Conservation (phyloP, 1,140 invertebrate genomes). For the Medauroidea extradentata region DNA sequence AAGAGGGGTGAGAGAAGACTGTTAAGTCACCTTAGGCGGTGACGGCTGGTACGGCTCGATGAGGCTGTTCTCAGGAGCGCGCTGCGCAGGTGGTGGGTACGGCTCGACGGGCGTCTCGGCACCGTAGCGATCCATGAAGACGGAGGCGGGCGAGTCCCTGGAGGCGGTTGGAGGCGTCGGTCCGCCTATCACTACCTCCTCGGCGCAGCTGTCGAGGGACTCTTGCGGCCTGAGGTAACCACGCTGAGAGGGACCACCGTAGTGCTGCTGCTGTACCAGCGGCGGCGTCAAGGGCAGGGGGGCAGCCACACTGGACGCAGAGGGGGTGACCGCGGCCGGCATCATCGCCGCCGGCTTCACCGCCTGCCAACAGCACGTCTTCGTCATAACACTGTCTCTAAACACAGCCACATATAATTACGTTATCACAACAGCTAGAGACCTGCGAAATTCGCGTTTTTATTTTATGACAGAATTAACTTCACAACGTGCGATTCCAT, state of each 20-base stretch:
- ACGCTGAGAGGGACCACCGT: background rate
- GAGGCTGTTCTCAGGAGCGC: constrained; percentile 20
- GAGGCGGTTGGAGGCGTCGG: constrained; percentile 7
- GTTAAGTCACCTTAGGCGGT: constrained; percentile 2
- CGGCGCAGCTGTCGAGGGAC: constrained; percentile 45
- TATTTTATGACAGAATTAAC: no score
- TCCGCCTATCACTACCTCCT: constrained; percentile 31
- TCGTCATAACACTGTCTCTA: no score
- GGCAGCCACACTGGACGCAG: background rate
- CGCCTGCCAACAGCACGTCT: no score
- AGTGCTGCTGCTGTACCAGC: background rate
- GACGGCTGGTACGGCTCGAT: constrained; percentile 19
- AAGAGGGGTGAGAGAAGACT: no score
- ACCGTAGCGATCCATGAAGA: constrained; percentile 21
- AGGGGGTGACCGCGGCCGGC: background rate
- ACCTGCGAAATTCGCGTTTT: no score
- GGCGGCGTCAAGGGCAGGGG: background rate
- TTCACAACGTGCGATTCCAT: no score
- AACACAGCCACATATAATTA: no score
- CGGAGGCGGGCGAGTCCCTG: constrained; percentile 25
- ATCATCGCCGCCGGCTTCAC: background rate
- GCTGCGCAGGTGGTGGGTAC: constrained; percentile 7
- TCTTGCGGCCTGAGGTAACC: constrained; percentile 28
- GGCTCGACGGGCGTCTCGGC: constrained; percentile 14
- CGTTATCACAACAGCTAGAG: no score